phyloP scores from a whole-genome alignment of 2,113 vertebrate genomes.

The Mola mola region DNA sequence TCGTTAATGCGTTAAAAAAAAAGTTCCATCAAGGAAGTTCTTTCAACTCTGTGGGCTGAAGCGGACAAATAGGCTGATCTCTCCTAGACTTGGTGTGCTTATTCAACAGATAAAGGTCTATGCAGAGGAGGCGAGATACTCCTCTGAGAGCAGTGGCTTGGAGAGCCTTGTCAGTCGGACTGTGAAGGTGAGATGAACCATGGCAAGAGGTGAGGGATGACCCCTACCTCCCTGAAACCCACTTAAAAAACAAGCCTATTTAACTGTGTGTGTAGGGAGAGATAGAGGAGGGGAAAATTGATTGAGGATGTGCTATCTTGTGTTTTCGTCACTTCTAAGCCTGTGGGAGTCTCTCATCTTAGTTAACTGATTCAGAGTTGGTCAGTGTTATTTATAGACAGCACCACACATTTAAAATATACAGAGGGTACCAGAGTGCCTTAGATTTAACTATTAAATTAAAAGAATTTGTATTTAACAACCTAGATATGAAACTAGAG shows the following conservation, averaged over 20 bases:
- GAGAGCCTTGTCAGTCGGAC: conserved; percentile 21
- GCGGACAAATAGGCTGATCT: neutral
- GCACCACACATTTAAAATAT: conserved; percentile 56
- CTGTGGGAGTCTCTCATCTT: too few species aligned
- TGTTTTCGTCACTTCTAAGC: too few species aligned
- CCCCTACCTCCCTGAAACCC: conserved; percentile 36
- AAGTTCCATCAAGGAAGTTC: neutral
- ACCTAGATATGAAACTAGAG: conserved; percentile 21
- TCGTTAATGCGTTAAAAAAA: neutral
- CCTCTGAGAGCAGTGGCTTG: too few species aligned
- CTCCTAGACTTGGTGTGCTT: neutral
- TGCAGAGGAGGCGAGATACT: neutral
- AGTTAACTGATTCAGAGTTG: too few species aligned
- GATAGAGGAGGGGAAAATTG: too few species aligned
- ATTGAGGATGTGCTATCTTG: too few species aligned
- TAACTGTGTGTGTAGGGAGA: too few species aligned
- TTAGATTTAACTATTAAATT: conserved; percentile 55
- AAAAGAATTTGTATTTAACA: conserved; percentile 44
- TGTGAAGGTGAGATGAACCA: conserved; percentile 45
- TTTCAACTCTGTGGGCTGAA: neutral
- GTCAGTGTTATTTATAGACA: too few species aligned
- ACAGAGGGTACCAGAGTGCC: conserved; percentile 41
- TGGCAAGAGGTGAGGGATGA: conserved; percentile 33
- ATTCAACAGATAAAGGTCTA: conserved; percentile 19
- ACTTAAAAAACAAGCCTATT: conserved; percentile 33